Evolutionary conservation across 1,140 invertebrate species (phyloP).

Genomic region (Polypedilum pembai): DNA sequence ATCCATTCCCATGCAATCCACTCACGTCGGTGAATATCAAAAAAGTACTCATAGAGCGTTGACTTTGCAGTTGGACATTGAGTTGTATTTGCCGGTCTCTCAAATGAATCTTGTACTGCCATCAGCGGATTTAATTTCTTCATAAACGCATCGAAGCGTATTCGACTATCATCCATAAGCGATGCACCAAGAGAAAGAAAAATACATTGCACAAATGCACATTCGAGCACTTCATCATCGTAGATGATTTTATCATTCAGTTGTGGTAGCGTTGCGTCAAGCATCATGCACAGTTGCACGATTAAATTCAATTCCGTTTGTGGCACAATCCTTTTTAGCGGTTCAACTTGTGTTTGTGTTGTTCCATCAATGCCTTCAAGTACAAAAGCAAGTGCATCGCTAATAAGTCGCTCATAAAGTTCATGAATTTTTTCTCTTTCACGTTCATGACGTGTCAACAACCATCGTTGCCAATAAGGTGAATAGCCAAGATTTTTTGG

Average conservation of each 20-base stretch:
- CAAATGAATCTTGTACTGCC: conserved; percentile 52
- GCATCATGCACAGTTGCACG: conserved; percentile 70
- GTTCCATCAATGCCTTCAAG: conserved; percentile 66
- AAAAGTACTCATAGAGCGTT: conserved; percentile 72
- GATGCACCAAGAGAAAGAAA: conserved; percentile 79
- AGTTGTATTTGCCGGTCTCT: conserved; percentile 58
- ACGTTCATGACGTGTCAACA: conserved; percentile 41
- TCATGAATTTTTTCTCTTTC: conserved; percentile 38
- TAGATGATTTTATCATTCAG: conserved; percentile 33
- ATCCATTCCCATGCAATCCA: conserved; percentile 82
- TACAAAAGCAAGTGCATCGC: conserved; percentile 61
- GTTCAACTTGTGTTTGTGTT: conserved; percentile 60
- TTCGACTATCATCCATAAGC: conserved; percentile 58
- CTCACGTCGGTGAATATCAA: conserved; percentile 57
- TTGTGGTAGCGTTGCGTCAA: conserved; percentile 59
- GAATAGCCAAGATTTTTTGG: conserved; percentile 80
- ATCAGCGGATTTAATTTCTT: conserved; percentile 67
- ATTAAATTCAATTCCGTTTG: conserved; percentile 82
- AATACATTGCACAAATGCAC: conserved; percentile 53
- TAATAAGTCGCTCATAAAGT: conserved; percentile 67
- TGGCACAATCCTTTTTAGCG: conserved; percentile 70
- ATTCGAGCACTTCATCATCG: conserved; percentile 44
- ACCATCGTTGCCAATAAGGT: conserved; percentile 77
- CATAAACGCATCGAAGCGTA: conserved; percentile 69
- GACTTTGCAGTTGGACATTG: conserved; percentile 53